These are phyloP conservation scores for Nephotettix cincticeps DNA, from an alignment of 1,140 invertebrate species.

Conservation along the genomic window DNA sequence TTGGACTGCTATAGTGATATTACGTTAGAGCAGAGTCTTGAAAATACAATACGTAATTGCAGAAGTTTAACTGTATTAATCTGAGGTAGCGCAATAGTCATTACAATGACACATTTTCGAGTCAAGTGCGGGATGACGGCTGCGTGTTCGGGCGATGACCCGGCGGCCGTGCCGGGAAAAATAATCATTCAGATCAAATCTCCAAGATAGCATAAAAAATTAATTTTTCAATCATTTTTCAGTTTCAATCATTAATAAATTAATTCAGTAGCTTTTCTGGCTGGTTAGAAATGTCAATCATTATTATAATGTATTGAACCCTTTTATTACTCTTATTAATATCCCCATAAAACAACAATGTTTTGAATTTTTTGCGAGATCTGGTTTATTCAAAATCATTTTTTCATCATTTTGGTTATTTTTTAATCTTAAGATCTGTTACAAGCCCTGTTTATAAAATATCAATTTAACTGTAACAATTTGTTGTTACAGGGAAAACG, in stretches of 20 bases:
- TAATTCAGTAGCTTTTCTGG: too few relatives aligned
- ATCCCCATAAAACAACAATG: not conserved
- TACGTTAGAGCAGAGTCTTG: not conserved
- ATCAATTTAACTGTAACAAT: slow-evolving; percentile 4
- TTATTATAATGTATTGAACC: not conserved
- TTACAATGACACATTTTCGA: too few relatives aligned
- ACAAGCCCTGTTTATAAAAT: not conserved
- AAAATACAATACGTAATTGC: not conserved
- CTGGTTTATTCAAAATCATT: not conserved
- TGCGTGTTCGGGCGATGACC: not conserved
- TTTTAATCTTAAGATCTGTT: too few relatives aligned
- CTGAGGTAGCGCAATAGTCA: too few relatives aligned
- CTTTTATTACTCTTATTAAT: not conserved
- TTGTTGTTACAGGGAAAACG: slow-evolving; percentile 63
- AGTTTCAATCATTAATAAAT: too few relatives aligned
- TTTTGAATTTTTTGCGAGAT: not conserved
- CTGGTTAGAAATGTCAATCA: too few relatives aligned
- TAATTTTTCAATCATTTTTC: too few relatives aligned
- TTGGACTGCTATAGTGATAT: not conserved
- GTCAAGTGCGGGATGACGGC: too few relatives aligned
- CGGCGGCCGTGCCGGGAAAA: slow-evolving; percentile 27
- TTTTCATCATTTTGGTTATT: too few relatives aligned
- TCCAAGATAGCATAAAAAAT: not conserved
- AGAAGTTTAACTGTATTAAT: too few relatives aligned
- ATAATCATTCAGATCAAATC: not conserved